A percentile compares a stretch with the other conserved stretches of the same genome.
Evolutionary conservation across 1,140 invertebrate species (phyloP).

Genomic region (Apis cerana): DNA sequence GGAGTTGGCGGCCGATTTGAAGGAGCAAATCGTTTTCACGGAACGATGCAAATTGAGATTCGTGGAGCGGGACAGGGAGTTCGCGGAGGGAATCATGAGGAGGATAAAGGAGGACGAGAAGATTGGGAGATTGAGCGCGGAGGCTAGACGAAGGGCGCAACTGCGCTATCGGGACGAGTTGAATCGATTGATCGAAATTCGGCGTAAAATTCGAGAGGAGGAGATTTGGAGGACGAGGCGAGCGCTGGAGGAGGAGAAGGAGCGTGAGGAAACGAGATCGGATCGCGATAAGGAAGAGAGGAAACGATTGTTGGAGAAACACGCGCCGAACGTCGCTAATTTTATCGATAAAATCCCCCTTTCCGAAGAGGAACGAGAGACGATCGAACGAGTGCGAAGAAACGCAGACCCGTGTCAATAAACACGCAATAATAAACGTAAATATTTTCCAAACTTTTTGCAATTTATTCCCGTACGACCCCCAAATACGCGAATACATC

Average conservation of each 20-base stretch:
- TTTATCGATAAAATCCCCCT: constrained; percentile 63
- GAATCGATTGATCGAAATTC: constrained; percentile 63
- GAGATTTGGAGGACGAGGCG: constrained; percentile 53
- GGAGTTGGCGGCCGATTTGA: constrained; percentile 54
- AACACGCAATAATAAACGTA: too few species aligned
- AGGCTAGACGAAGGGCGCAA: constrained; percentile 61
- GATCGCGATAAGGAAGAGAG: constrained; percentile 58
- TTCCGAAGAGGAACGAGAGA: constrained; percentile 57
- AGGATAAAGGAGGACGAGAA: constrained; percentile 67
- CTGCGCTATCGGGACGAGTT: constrained; percentile 68
- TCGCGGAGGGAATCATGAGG: constrained; percentile 65
- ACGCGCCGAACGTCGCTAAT: constrained; percentile 62
- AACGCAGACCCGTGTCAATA: too few species aligned
- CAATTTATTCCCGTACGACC: too few species aligned
- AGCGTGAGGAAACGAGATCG: constrained; percentile 85
- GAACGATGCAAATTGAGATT: constrained; percentile 60
- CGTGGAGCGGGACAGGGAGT: constrained; percentile 60
- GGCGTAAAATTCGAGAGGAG: constrained; percentile 56
- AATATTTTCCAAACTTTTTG: too few species aligned
- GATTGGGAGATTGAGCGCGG: constrained; percentile 55
- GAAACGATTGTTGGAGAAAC: constrained; percentile 61
- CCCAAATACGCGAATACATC: too few species aligned
- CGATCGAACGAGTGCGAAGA: background rate
- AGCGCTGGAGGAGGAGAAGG: constrained; percentile 90
- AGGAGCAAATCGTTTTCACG: constrained; percentile 67